Base-by-base conservation (phyloP, 2,113 vertebrate species). In the Thamnaconus septentrionalis region DNA sequence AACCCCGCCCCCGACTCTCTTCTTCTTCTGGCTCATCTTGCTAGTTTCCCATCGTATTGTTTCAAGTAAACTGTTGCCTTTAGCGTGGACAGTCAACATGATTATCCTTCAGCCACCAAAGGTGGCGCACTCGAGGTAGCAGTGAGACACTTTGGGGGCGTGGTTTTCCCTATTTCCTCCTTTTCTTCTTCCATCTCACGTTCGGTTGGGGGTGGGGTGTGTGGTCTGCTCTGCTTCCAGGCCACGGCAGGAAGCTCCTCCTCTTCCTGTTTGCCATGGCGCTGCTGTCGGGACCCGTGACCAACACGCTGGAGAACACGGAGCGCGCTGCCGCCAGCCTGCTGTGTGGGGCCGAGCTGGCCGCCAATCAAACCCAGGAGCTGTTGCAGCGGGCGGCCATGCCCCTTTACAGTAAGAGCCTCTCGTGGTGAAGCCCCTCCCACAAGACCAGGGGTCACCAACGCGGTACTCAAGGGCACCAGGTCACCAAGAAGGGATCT, bases 331-430 rank as follows among this genome's bases (percentile, higher is more conserved):
- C 95, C 0, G 77, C 92, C 64, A 90, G 96, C 0, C 85, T 98
- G 65, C 84, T 94, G 3, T 98, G 96, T 3, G 94, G 94, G 0
- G 90, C 91, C 0, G 93, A 98, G 70, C 85, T 95, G 44, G 90
- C 94, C 6, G 85, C 93, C 82, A 98, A 97, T 88, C 95, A 98
- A 81, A 96, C 94, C 0, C 92, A 86, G 0, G 89, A 94, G 45
- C 44, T 93, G 51, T 12, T 96, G 70, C 75, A 93, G 41, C 69
- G 69, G 0, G 87, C 91, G 2, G 81, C 73, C 53, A 82, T 91
- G 8, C 97, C 96, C 0, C 89, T 98, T 9, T 56, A 91, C 72
- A 86, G 96, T 98, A 90, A 94, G 94, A 45, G 54, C 5, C 50
- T 3, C 5, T 11, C 12, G 8, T 51, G 18, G 18, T 31, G 18